phyloP scores from a whole-genome alignment of 2,113 vertebrate species.

The Oncorhynchus mykiss region DNA sequence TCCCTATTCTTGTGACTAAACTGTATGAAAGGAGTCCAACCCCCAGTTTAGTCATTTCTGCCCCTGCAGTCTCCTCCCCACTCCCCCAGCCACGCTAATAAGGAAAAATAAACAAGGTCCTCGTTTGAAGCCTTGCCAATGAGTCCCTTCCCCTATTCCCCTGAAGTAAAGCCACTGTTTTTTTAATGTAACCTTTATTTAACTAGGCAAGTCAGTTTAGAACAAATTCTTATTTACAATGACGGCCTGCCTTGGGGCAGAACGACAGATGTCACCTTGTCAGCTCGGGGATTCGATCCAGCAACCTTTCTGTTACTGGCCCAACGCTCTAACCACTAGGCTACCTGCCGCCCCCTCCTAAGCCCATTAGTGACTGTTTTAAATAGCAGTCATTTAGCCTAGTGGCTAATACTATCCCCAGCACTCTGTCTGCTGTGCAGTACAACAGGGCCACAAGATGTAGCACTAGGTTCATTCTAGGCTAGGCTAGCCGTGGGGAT shows the following conservation, averaged over 20 bases:
- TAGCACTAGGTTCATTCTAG: too few relatives aligned
- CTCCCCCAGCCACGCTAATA: not conserved
- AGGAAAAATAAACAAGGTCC: not conserved
- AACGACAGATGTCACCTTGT: too few relatives aligned
- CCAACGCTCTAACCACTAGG: too few relatives aligned
- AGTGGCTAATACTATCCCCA: not conserved
- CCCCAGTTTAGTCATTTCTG: not conserved
- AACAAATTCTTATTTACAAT: too few relatives aligned
- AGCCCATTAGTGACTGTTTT: not conserved
- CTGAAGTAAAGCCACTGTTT: not conserved
- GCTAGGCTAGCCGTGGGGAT: not conserved
- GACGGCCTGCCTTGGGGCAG: too few relatives aligned
- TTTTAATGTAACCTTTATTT: too few relatives aligned
- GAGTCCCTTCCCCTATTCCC: not conserved
- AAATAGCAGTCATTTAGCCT: not conserved
- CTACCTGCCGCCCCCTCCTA: not conserved
- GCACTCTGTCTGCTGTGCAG: not conserved
- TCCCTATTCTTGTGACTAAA: not conserved
- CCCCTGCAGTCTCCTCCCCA: not conserved
- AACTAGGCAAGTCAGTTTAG: too few relatives aligned
- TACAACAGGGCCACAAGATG: too few relatives aligned
- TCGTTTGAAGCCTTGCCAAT: not conserved
- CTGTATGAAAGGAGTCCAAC: not conserved
- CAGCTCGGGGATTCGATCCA: too few relatives aligned
- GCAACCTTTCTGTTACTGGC: too few relatives aligned